phyloP scores from a whole-genome alignment of 2,888 invertebrate genomes.

The Lycophotia porphyrea region DNA sequence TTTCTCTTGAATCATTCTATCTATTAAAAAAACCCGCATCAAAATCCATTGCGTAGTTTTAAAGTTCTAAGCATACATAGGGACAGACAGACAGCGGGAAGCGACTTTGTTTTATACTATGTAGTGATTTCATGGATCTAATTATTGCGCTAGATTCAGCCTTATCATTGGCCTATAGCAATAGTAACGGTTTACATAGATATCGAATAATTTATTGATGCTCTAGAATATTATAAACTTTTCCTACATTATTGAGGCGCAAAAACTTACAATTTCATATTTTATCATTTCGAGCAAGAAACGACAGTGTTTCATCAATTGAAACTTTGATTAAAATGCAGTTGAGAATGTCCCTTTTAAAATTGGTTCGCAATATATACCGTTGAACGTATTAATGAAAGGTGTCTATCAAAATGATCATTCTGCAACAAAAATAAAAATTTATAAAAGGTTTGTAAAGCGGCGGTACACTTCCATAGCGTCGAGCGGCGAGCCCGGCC shows the following conservation, averaged over 20 bases:
- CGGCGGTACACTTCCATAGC: conserved; percentile 80
- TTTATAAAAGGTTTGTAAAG: conserved; percentile 75
- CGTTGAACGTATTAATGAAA: conserved; percentile 55
- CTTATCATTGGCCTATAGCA: background rate
- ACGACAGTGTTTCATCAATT: background rate
- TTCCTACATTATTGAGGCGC: background rate
- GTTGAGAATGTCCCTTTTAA: conserved; percentile 14
- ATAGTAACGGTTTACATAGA: background rate
- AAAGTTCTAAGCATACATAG: too few relatives aligned
- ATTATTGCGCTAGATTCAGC: background rate
- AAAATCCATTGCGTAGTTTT: too few relatives aligned
- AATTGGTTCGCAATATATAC: conserved; percentile 52
- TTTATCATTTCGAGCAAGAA: background rate
- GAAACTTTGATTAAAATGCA: conserved; percentile 3
- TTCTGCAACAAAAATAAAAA: conserved; percentile 70
- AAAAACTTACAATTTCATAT: background rate
- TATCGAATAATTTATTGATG: background rate
- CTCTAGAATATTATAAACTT: too few relatives aligned
- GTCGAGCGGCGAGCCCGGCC: conserved; percentile 77
- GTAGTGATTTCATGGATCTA: background rate
- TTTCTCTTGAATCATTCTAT: too few relatives aligned
- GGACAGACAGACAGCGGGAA: too few relatives aligned
- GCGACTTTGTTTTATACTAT: too few relatives aligned
- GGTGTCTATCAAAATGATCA: conserved; percentile 64
- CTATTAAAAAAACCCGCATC: too few relatives aligned